Base-by-base conservation (phyloP, 2,888 invertebrate genomes). In the Stenodera caucasica region DNA sequence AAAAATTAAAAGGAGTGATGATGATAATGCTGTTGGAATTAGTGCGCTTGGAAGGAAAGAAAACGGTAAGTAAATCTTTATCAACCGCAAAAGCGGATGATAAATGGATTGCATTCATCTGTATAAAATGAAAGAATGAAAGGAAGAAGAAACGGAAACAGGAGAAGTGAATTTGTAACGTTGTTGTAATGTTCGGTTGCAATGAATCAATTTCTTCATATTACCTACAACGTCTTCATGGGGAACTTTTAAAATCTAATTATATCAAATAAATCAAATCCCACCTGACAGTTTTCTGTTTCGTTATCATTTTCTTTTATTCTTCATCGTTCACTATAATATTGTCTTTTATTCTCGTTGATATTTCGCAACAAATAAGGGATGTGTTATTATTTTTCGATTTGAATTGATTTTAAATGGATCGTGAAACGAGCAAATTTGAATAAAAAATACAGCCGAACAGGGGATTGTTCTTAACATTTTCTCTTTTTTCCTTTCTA, bases 11-110 rank as follows among this genome's bases (percentile, higher is more conserved):
- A 23, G 23, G 4, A 5, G 11, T n/a, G 23, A 23, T 45, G 11
- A 18, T 40, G 45, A 45, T 45, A 45, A 45, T 45, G 23, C 45
- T 45, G 45, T 45, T 45, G 12, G 45, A 45, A 45, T 45, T 45
- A 45, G 45, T 45, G 18, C 45, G 45, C 45, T 45, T 60, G 63
- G 75, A 77, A 74, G 73, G 75, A 75, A 77, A 75, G 77, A 78
- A 78, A 77, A 69, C 45, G 45, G 75, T 72, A 76, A 75, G 74
- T 78, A 78, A 80, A 80, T 79, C 79, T 80, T 80, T 80, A 80
- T 80, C 79, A 80, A 78, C 78, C 77, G 71, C 77, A 73, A 77
- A 76, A 74, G 70, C 67, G 58, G 73, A 77, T 80, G 79, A 80
- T 80, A 78, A 78, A 80, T 80, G 77, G 77, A 69, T 72, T 73